phyloP scores from a whole-genome alignment of 1,140 invertebrate genomes.

The Drosophila suzukii region DNA sequence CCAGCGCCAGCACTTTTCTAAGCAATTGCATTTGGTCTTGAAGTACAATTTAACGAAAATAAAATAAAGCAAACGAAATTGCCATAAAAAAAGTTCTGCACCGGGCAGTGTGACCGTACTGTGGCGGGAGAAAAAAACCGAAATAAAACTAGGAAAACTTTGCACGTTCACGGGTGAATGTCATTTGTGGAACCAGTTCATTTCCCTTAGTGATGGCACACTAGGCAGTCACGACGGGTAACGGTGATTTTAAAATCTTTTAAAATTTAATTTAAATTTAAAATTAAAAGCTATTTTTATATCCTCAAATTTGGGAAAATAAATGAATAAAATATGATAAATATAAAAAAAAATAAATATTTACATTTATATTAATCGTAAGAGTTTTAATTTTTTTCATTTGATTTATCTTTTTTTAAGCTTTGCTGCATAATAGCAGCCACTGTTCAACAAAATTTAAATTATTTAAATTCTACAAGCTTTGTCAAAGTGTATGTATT shows the following conservation, averaged over 20 bases:
- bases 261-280: too few relatives aligned
- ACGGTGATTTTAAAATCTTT: too few relatives aligned
- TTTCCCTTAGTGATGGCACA: background rate
- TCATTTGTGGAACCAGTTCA: conserved; percentile 1
- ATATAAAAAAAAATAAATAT: too few relatives aligned
- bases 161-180: background rate
- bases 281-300: too few relatives aligned
- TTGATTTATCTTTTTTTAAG: too few relatives aligned
- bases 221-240: background rate
- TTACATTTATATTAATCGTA: too few relatives aligned
- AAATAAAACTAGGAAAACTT: background rate
- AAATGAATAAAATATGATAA: background rate
- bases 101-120: conserved; percentile 15
- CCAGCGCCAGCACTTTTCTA: conserved; percentile 55
- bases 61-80: conserved; percentile 43
- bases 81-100: conserved; percentile 5
- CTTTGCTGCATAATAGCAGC: too few relatives aligned
- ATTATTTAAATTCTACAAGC: too few relatives aligned
- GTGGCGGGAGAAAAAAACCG: conserved; percentile 1
- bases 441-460: too few relatives aligned
- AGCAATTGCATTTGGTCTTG: conserved; percentile 74
- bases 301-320: too few relatives aligned
- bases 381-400: too few relatives aligned
- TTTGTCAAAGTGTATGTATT: too few relatives aligned
- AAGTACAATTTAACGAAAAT: conserved; percentile 54